These are phyloP conservation scores for Caenorhabditis panamensis DNA, from an alignment of 2,888 invertebrate species.

Conservation along the genomic window DNA sequence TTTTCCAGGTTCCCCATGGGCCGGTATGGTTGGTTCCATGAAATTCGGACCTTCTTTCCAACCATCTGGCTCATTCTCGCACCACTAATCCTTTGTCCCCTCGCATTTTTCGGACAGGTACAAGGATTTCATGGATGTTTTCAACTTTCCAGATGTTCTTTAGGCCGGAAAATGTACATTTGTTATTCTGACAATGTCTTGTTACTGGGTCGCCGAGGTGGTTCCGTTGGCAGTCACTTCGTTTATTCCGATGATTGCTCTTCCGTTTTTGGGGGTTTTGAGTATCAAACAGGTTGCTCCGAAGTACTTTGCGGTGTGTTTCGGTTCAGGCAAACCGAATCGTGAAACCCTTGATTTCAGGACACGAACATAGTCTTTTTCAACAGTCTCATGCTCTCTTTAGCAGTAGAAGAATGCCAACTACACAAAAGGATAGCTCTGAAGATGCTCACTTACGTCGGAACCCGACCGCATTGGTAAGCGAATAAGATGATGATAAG, in stretches of 20 bases:
- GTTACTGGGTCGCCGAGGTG: constrained; percentile 74
- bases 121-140: too few relatives aligned
- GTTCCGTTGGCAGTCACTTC: constrained; percentile 75
- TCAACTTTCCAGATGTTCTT: too few relatives aligned
- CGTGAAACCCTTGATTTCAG: constrained; percentile 45
- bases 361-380: constrained; percentile 73
- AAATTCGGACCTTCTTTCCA: constrained; percentile 61
- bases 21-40: constrained; percentile 42
- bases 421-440: constrained; percentile 73
- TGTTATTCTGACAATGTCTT: constrained; percentile 71
- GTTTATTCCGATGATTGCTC: constrained; percentile 71
- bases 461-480: constrained; percentile 71
- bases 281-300: constrained; percentile 67
- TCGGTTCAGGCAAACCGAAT: neutral
- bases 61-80: constrained; percentile 68
- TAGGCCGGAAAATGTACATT: constrained; percentile 69
- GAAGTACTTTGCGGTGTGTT: constrained; percentile 70
- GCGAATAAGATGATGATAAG: neutral
- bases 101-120: constrained; percentile 60
- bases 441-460: constrained; percentile 69
- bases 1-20: constrained; percentile 27
- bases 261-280: constrained; percentile 72
- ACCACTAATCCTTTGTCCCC: constrained; percentile 63
- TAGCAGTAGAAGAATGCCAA: constrained; percentile 73
- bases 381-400: constrained; percentile 70